Base-by-base conservation (phyloP, 2,113 vertebrate species). In the Thunnus maccoyii region DNA sequence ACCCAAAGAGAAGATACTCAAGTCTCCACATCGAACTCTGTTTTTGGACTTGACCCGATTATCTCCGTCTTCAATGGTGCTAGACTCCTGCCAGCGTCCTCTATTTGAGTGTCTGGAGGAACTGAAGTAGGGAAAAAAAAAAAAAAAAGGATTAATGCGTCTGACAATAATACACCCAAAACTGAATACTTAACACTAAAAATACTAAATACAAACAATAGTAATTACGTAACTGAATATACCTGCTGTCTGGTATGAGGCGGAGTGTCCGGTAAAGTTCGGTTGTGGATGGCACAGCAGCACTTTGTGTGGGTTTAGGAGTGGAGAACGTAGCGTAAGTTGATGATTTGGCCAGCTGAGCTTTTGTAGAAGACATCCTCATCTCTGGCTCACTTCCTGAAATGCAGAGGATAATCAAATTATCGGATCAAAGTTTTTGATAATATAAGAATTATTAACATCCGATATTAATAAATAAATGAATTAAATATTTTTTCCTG, bases 231-330 rank as follows among this genome's bases (percentile, higher is more conserved):
- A 15, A 67, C 2, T 72, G 4, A 48, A 47, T 16, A 46, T 96
- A 99, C 98, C 97, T 97, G 88, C 94, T 91, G 25, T 87, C 89
- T 61, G 95, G 91, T 18, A 92, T 70, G 47, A 95, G 94, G 17
- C 82, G 92, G 60, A 94, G 90, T 16, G 92, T 91, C 71, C 93
- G 96, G 88, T 94, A 95, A 32, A 94, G 91, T 36, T 97, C 96
- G 16, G 93, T 76, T 63, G 96, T 95, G 52, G 94, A 88, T 81
- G 96, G 94, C 79, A 94, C 93, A 54, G 58, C 36, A 16, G 63
- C 25, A 73, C 81, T 70, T 80, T 89, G 79, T 30, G 94, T 83
- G 76, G 92, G 78, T 81, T 95, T 95, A 1, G 94, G 95, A 20
- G 94, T 93, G 82, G 90, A 92, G 75, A 94, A 93, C 0, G 67